These are phyloP conservation scores for Cenopis cana DNA, from an alignment of 2,888 invertebrate genomes.

Conservation along the genomic window DNA sequence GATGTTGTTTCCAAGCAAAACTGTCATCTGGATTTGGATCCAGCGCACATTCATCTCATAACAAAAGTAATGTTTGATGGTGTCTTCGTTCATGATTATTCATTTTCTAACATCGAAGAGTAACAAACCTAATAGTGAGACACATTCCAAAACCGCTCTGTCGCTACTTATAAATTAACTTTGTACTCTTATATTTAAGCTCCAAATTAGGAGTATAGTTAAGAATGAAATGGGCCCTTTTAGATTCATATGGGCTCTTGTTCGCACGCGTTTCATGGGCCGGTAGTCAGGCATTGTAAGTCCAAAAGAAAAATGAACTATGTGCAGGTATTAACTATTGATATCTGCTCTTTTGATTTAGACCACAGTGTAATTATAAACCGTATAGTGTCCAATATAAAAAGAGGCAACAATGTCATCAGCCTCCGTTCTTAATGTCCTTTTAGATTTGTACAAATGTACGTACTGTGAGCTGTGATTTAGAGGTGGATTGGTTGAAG, in stretches of 20 bases:
- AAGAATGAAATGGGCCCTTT: background rate
- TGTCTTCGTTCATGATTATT: background rate
- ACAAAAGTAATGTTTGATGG: too few species aligned
- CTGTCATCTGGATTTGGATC: too few species aligned
- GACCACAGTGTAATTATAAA: background rate
- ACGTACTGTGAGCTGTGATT: background rate
- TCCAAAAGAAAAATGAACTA: background rate
- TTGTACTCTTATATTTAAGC: background rate
- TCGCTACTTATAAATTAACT: background rate
- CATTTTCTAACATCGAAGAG: background rate
- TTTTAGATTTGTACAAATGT: background rate
- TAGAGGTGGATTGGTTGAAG: background rate
- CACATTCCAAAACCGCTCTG: background rate
- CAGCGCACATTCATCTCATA: too few species aligned
- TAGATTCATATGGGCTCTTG: background rate
- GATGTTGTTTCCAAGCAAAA: too few species aligned
- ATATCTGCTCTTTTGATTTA: background rate
- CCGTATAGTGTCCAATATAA: background rate
- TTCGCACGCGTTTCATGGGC: constrained; percentile 24
- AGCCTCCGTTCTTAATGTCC: background rate
- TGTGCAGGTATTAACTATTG: background rate
- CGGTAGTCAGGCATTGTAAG: constrained; percentile 1
- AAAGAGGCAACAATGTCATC: background rate
- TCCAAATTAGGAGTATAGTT: background rate
- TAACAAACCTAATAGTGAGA: background rate